Evolutionary conservation across 2,888 invertebrate species (phyloP).

Genomic region (Capitulum mitella): DNA sequence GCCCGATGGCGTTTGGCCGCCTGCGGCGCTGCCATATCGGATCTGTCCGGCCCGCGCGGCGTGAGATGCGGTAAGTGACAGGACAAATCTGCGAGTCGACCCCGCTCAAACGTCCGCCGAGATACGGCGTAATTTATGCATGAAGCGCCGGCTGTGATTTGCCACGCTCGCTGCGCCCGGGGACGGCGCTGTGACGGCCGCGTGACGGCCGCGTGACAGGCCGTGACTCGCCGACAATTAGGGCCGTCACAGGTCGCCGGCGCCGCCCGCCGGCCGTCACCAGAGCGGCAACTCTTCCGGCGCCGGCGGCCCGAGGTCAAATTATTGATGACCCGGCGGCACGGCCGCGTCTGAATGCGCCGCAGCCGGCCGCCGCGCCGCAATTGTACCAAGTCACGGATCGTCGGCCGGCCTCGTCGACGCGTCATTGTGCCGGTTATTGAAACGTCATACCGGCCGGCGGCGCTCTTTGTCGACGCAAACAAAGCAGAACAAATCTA

Average conservation of each 20-base stretch:
- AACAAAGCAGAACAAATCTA: slow-evolving; percentile 19
- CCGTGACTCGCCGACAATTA: background rate
- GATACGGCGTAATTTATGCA: background rate
- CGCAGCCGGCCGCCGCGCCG: background rate
- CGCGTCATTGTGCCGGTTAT: background rate
- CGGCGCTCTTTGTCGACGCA: background rate
- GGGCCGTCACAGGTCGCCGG: background rate
- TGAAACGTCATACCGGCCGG: background rate
- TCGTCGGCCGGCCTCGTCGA: background rate
- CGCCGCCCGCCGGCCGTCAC: background rate
- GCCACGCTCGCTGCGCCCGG: background rate
- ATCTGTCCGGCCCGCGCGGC: background rate
- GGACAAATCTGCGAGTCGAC: background rate
- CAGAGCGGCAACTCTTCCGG: background rate
- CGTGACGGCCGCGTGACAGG: background rate
- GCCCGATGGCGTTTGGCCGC: background rate
- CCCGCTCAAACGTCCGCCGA: background rate
- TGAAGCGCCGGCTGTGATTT: background rate
- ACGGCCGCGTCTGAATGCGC: background rate
- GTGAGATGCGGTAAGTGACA: background rate
- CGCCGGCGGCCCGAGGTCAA: background rate
- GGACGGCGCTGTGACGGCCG: background rate
- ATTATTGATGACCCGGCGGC: background rate
- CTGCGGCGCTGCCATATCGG: background rate
- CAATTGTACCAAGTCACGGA: background rate